These are phyloP conservation scores for Eulemur macaco DNA, from an alignment of 2,113 vertebrate species.

Conservation along the genomic window DNA sequence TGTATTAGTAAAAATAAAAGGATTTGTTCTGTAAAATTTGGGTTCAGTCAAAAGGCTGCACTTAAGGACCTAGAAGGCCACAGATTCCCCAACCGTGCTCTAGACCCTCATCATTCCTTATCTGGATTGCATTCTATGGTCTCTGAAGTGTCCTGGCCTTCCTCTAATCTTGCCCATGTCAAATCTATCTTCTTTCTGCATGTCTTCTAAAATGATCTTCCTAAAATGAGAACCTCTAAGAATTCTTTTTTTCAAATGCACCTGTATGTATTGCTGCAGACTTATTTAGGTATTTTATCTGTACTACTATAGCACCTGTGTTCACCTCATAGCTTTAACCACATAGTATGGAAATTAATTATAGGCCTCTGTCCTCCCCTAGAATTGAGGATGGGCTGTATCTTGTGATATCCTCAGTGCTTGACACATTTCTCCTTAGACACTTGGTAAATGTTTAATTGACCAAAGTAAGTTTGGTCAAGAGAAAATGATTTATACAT, in stretches of 20 bases:
- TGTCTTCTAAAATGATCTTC: background rate
- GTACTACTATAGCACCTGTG: background rate
- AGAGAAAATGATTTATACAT: conserved; percentile 25
- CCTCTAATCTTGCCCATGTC: background rate
- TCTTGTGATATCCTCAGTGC: background rate
- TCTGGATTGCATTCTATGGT: background rate
- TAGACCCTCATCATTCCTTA: background rate
- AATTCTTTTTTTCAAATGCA: conserved; percentile 19
- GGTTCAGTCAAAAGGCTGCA: no score
- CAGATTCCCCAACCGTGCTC: background rate
- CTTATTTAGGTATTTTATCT: background rate
- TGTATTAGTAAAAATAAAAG: no score
- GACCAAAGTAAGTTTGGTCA: background rate
- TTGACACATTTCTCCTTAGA: background rate
- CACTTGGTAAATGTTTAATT: conserved; percentile 15
- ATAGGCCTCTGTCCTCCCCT: background rate
- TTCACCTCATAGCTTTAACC: background rate
- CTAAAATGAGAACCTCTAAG: background rate
- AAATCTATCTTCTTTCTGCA: background rate
- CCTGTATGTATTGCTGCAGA: background rate
- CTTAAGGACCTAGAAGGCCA: no score
- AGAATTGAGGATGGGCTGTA: background rate
- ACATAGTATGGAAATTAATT: background rate
- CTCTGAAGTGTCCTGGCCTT: background rate
- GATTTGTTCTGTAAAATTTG: no score